phyloP scores from a whole-genome alignment of 2,888 invertebrate species.

The Ariolimax columbianus region DNA sequence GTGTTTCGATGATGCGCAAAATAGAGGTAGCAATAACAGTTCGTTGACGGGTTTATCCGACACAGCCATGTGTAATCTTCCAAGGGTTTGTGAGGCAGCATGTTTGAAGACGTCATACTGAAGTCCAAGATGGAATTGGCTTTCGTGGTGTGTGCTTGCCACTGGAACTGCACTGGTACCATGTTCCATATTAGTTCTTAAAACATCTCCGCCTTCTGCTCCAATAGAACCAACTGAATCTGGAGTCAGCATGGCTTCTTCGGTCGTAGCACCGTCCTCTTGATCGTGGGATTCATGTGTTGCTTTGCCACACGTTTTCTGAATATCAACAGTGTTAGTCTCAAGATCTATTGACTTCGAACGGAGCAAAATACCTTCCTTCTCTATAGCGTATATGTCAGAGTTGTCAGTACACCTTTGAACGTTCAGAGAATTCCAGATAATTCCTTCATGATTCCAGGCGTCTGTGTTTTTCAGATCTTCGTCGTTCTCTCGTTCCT shows the following conservation, averaged over 20 bases:
- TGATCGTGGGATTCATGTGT: not conserved
- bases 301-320: not conserved
- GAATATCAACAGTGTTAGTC: too few species aligned
- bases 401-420: not conserved
- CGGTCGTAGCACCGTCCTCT: not conserved
- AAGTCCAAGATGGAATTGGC: not conserved
- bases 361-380: not conserved
- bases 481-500: not conserved
- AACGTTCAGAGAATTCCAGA: not conserved
- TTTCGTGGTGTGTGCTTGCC: not conserved
- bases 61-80: too few species aligned
- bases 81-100: not conserved
- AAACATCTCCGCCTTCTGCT: not conserved
- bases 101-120: not conserved
- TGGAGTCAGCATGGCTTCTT: not conserved
- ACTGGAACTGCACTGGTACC: not conserved
- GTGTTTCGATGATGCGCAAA: not conserved
- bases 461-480: not conserved
- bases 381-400: not conserved
- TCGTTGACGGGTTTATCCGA: not conserved
- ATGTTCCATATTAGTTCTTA: not conserved
- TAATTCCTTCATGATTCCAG: not conserved
- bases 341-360: not conserved
- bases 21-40: not conserved
- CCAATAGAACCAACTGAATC: not conserved